A percentile compares a stretch with the other conserved stretches of the same genome.
These are phyloP conservation scores for Himalopsyche tibetana DNA, from an alignment of 2,888 invertebrate genomes.

Conservation along the genomic window DNA sequence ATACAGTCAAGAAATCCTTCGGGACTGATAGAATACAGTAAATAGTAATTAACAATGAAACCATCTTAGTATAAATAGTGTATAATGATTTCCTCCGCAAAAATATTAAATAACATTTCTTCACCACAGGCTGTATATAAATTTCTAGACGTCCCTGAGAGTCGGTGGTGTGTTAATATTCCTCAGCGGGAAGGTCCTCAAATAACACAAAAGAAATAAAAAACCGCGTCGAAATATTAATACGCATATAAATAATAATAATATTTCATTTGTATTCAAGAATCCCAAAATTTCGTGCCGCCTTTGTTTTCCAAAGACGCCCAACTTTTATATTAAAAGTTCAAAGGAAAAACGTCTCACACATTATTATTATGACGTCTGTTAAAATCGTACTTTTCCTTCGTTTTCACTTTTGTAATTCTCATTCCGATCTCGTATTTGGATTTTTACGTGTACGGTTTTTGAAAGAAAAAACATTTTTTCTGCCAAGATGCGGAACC, in stretches of 20 bases:
- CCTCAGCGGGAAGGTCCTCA: constrained; percentile 1
- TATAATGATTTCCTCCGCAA: too few species aligned
- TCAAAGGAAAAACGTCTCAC: constrained; percentile 24
- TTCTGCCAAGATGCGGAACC: too few species aligned
- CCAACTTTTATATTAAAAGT: constrained; percentile 30
- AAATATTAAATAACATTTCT: too few species aligned
- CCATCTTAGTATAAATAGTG: too few species aligned
- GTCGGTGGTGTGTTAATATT: constrained; percentile 5
- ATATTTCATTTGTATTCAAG: constrained; percentile 34
- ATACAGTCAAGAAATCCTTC: too few species aligned
- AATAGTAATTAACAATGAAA: too few species aligned
- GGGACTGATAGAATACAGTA: too few species aligned
- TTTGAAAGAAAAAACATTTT: not conserved
- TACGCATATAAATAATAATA: constrained; percentile 26
- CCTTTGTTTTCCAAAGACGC: constrained; percentile 19
- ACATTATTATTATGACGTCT: constrained; percentile 34
- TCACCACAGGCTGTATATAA: not conserved
- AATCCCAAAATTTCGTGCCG: constrained; percentile 17
- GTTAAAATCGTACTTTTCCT: constrained; percentile 12
- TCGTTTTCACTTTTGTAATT: constrained; percentile 8
- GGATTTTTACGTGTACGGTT: not conserved
- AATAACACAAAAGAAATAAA: constrained; percentile 23
- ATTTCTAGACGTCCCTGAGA: not conserved
- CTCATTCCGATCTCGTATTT: constrained; percentile 14
- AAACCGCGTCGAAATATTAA: constrained; percentile 16